phyloP scores from a whole-genome alignment of 2,797 vertebrate genomes.

The Tachyglossus aculeatus region DNA sequence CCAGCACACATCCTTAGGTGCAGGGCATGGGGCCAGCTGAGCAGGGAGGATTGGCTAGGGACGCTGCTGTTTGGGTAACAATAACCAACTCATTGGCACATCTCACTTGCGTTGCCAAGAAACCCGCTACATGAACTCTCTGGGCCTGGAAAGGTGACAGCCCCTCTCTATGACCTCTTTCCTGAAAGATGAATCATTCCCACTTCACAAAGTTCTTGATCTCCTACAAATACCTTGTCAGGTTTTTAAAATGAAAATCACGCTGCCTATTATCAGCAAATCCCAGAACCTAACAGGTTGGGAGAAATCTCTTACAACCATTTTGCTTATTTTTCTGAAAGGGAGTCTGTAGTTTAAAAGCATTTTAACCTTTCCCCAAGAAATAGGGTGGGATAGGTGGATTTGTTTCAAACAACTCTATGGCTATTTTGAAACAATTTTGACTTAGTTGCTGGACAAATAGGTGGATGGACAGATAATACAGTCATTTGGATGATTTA shows the following conservation, averaged over 20 bases:
- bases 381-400: neutral
- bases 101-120: conserved; percentile 33
- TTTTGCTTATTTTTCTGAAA: conserved; percentile 43
- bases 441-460: conserved; percentile 45
- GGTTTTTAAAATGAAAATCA: conserved; percentile 26
- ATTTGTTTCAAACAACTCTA: conserved; percentile 7
- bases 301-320: conserved; percentile 26
- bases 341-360: conserved; percentile 24
- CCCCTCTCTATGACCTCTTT: conserved; percentile 46
- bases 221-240: conserved; percentile 32
- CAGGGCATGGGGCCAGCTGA: neutral
- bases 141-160: conserved; percentile 42
- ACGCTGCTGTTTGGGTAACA: conserved; percentile 22
- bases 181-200: conserved; percentile 8
- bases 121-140: conserved; percentile 38
- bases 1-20: conserved; percentile 26
- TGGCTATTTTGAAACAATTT: conserved; percentile 25
- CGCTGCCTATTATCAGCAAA: too few species aligned
- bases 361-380: conserved; percentile 7
- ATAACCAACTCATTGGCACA: conserved; percentile 6
- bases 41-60: conserved; percentile 47
- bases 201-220: too few species aligned
- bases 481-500: conserved; percentile 50
- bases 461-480: conserved; percentile 49
- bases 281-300: neutral